Base-by-base conservation (phyloP, 2,113 vertebrate species). In the Phylloscopus trochilus region DNA sequence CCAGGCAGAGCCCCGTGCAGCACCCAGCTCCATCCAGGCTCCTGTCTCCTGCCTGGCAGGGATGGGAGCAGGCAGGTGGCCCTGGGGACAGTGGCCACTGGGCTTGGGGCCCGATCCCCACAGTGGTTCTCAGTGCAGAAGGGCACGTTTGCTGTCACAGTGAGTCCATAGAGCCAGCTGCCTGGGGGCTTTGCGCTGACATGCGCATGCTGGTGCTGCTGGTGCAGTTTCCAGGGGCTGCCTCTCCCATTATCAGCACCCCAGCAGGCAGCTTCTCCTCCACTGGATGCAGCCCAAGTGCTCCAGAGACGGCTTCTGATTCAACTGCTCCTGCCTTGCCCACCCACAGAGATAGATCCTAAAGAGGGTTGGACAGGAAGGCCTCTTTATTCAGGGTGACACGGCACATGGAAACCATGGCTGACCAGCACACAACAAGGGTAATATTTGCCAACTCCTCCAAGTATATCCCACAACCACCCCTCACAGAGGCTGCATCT, bases 1-100 rank as follows among this genome's bases (percentile, higher is more conserved):
- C 30, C 7, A 14, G 46, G 66, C 80, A 55, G 68, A 66, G 63
- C 58, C 31, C 46, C 0, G 7, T 6, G 43, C 43, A 35, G 58
- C 1, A 0, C 35, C 14, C 1, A 1, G 43, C 67, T 58, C 35
- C 37, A 6, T 22, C 8, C 10, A 11, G 37, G 60, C 52, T 74
- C 28, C 69, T 1, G 26, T 67, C 46, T 33, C 0, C 1, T 7
- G 47, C 47, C 64, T 28, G 55, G 18, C 55, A 39, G 46, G 46
- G 63, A 52, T 4, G 15, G 46, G 5, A 60, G 33, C 39, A 4
- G 23, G 28, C 28, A 6, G 33, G 55, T 23, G 53, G 83, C 62
- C 19, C 6, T 53, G 47, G 72, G 69, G 33, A 52, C 69, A 43
- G 69, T 15, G 13, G 55, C 43, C 4, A 2, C 68, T 12, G 10